These are phyloP conservation scores for Leptopterna dolabrata DNA, from an alignment of 2,888 invertebrate species.

Conservation along the genomic window DNA sequence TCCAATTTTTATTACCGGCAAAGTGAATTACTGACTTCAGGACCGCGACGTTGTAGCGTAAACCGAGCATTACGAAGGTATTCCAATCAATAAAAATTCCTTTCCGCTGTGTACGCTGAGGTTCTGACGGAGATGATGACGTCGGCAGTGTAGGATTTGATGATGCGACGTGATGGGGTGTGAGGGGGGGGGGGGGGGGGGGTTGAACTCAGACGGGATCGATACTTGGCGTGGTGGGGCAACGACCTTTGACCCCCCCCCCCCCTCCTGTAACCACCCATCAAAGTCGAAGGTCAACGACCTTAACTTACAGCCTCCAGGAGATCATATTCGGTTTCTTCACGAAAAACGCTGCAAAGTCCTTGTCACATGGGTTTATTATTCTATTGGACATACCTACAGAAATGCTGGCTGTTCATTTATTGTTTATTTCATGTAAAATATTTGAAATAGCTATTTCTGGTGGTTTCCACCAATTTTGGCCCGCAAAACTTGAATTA, in stretches of 20 bases:
- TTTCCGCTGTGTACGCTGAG: not conserved
- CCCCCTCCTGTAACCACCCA: not conserved
- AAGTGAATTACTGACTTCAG: too few relatives aligned
- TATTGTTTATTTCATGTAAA: too few relatives aligned
- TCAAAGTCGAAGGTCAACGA: conserved; percentile 39
- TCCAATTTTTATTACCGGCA: too few relatives aligned
- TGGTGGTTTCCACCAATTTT: too few relatives aligned
- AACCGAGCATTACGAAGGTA: not conserved
- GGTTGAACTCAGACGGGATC: conserved; percentile 31
- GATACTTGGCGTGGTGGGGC: conserved; percentile 44
- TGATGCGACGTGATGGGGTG: not conserved
- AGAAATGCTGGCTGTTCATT: too few relatives aligned
- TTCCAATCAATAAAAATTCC: not conserved
- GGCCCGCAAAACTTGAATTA: too few relatives aligned
- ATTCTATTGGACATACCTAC: too few relatives aligned
- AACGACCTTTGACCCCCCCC: conserved; percentile 48
- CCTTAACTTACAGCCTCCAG: not conserved
- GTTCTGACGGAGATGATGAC: not conserved
- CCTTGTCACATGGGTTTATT: too few relatives aligned
- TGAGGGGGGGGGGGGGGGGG: not conserved
- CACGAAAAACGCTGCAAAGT: too few relatives aligned
- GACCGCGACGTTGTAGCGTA: not conserved
- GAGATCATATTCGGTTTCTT: too few relatives aligned
- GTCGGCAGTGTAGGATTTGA: not conserved
- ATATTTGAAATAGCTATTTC: too few relatives aligned